A percentile compares a stretch with the other conserved stretches of the same genome.
Evolutionary conservation across 2,888 invertebrate species (phyloP).

Genomic region (Drosophila crucigera): DNA sequence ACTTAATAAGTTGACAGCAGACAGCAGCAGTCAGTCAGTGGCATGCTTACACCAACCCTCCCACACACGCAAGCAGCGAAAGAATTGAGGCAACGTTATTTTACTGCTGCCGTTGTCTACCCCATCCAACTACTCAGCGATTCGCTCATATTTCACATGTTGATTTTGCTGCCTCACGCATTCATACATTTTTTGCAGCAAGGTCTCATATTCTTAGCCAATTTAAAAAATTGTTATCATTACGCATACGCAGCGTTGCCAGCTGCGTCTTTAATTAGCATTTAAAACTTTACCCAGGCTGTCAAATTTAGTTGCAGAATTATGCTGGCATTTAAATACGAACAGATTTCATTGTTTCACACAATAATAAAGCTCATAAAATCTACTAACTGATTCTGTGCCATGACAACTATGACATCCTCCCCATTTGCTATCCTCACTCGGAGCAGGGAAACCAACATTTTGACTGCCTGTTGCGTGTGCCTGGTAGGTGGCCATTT

Average conservation of each 20-base stretch:
- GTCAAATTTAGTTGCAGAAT: slow-evolving; percentile 22
- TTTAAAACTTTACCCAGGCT: slow-evolving; percentile 41
- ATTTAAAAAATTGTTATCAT: slow-evolving; percentile 49
- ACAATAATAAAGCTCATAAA: slow-evolving; percentile 71
- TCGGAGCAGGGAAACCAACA: slow-evolving; percentile 5
- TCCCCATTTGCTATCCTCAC: neutral
- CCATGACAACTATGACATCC: slow-evolving; percentile 37
- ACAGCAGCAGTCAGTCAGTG: slow-evolving; percentile 71
- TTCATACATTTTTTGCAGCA: slow-evolving; percentile 13
- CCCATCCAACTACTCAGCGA: neutral
- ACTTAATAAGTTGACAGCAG: slow-evolving; percentile 77
- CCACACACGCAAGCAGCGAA: slow-evolving; percentile 10
- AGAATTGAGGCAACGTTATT: slow-evolving; percentile 5
- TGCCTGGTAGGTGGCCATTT: slow-evolving; percentile 50
- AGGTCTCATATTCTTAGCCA: slow-evolving; percentile 35
- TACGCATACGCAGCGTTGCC: slow-evolving; percentile 46
- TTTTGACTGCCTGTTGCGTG: slow-evolving; percentile 57
- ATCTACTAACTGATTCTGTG: slow-evolving; percentile 63
- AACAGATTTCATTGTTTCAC: slow-evolving; percentile 66
- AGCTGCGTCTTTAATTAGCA: slow-evolving; percentile 67
- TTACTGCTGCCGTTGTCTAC: slow-evolving; percentile 1
- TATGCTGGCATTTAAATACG: slow-evolving; percentile 16
- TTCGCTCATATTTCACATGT: slow-evolving; percentile 55
- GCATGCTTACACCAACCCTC: slow-evolving; percentile 33
- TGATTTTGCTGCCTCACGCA: slow-evolving; percentile 48